Base-by-base conservation (phyloP, 1,140 invertebrate genomes). In the Drosophila watanabei region DNA sequence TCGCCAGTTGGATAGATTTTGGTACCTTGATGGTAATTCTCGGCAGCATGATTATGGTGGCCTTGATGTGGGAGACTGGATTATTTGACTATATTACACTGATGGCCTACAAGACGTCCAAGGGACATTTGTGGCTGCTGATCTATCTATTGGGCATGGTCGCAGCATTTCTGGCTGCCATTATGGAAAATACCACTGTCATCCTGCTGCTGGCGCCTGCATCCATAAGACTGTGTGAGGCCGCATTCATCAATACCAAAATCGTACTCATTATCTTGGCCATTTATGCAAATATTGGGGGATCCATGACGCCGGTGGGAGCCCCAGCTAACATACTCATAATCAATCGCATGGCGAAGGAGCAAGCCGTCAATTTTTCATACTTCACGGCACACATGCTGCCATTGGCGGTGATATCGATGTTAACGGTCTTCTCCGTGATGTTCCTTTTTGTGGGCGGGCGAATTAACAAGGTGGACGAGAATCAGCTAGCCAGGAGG, bases 301-400 rank as follows among this genome's bases (percentile, higher is more conserved):
- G 97, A 0, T 96, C 97, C 0, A 94, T 96, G 13, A 98, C 97
- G 1, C 97, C 97, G 0, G 95, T 98, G 11, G 97, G 97, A 0
- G 97, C 98, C 92, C 97, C 97, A 3, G 97, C 97, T 0, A 98
- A 98, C 92, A 97, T 98, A 8, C 98, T 98, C 62, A 97, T 98
- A 48, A 95, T 96, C 2, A 96, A 91, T 49, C n/a, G 94, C 94
- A 94, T 97, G 14, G 86, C 94, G 2, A 92, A 94, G 48, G 94
- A 32, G 0, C 0, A 94, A 52, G 96, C 96, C 6, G 94, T 98
- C 9, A 95, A 95, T 71, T 98, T 98, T 93, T 93, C 95, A 5
- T 94, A 92, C 0, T 98, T 98, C 92, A 95, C 95, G 0, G 41
- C 95, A 0, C 97, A 98, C 91, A 97, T 98, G 96, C 93, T 95